Evolutionary conservation across 1,140 invertebrate genomes (phyloP).

Genomic region (Andrena cerasifolii): DNA sequence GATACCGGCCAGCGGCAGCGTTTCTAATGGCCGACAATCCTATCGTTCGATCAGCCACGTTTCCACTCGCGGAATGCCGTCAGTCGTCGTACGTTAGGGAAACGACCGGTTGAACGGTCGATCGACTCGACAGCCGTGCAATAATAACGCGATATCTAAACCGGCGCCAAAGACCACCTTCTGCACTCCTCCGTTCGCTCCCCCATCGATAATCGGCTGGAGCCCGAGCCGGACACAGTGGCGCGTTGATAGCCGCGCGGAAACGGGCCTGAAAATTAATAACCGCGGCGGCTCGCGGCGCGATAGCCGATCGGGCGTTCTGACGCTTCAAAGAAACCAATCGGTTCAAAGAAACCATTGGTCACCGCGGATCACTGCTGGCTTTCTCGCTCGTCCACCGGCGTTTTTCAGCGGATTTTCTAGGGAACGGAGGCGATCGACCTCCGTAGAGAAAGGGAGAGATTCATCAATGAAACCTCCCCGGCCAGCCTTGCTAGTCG

Average conservation of each 20-base stretch:
- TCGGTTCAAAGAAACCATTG: too few species aligned
- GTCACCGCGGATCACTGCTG: background rate
- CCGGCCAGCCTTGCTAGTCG: constrained; percentile 32
- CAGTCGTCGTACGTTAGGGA: background rate
- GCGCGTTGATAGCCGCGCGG: background rate
- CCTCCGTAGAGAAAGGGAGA: constrained; percentile 34
- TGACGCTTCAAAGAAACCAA: background rate
- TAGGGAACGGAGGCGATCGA: constrained; percentile 53
- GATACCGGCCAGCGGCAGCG: too few species aligned
- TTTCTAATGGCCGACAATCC: constrained; percentile 5
- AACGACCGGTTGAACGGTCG: constrained; percentile 20
- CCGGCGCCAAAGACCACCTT: constrained; percentile 28
- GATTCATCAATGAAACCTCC: constrained; percentile 60
- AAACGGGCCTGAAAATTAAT: too few species aligned
- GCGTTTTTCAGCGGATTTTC: constrained; percentile 56
- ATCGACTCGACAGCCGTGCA: constrained; percentile 19
- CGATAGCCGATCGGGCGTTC: background rate
- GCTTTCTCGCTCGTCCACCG: constrained; percentile 1
- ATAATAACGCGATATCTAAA: constrained; percentile 57
- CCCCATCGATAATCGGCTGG: background rate
- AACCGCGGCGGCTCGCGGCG: background rate
- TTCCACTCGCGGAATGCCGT: constrained; percentile 52
- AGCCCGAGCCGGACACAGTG: background rate
- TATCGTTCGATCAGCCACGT: constrained; percentile 34
- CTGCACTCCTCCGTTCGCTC: background rate